Evolutionary conservation across 2,797 vertebrate genomes (phyloP), one percentile per base, ranked within the genome.

Genomic region (Octomys mimax): DNA sequence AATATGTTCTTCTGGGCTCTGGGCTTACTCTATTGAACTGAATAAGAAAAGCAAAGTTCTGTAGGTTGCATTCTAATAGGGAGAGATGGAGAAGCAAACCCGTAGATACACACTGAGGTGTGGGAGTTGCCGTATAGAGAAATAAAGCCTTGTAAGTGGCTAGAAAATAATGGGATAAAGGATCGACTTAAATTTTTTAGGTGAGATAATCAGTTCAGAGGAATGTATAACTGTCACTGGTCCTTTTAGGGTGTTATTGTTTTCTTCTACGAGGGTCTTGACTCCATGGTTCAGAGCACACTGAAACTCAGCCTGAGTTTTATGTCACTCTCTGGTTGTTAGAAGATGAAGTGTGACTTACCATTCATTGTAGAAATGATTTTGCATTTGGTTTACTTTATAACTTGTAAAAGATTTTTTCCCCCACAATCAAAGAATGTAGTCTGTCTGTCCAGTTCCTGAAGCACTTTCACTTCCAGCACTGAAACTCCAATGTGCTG

Each of bases 281-380:
- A 77, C 9, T 89, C 73, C 18, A 93, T 9, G 57, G 77, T 31
- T 96, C 95, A 52, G 49, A 13, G 36, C 19, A 26, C 54, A 52
- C 78, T 94, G 87, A 97, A 94, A 80, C 9, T 77, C 24, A 62
- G 31, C 92, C 36, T 22, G 26, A 21, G 21, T 54, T 96, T 91
- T 87, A 12, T 52, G 77, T 36, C 49, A 75, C 73, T 73, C 6
- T 31, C 24, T 94, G 36, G 73, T 33, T 77, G 22, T 61, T 81
- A 61, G 49, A 96, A 95, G 78, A 95, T 61, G 79, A 33, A 14
- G 0, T 19, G 95, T 33, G 11, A 97, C 39, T 96, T 71, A 90
- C 66, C 42, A 49, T 92, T 97, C 68, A 79, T 46, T 59, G 46
- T 39, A 92, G 64, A 96, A 92, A 93, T 82, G 0, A 61, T 39